Percentiles rank a stretch among this genome's conserved stretches.
These are phyloP conservation scores for Ectemnius cavifrons DNA, from an alignment of 2,888 invertebrate species.

Conservation along the genomic window DNA sequence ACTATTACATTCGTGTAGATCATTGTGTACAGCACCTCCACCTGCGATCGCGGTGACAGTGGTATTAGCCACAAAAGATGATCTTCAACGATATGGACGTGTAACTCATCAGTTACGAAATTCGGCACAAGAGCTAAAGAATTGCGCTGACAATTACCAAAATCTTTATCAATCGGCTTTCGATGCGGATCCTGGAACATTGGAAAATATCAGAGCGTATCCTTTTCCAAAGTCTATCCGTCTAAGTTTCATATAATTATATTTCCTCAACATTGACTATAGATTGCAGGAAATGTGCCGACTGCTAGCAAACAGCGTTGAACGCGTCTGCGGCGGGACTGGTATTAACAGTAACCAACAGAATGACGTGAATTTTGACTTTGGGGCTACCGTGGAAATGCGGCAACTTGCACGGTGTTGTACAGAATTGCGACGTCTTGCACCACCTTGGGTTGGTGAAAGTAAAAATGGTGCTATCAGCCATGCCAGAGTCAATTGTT, in stretches of 20 bases:
- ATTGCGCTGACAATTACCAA: conserved; percentile 86
- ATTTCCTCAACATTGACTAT: conserved; percentile 47
- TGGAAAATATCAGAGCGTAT: conserved; percentile 82
- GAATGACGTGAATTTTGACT: conserved; percentile 68
- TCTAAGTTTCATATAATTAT: conserved; percentile 2
- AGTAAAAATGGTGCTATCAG: conserved; percentile 75
- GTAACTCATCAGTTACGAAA: conserved; percentile 89
- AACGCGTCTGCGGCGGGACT: conserved; percentile 81
- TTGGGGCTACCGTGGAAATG: conserved; percentile 74
- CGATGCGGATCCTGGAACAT: conserved; percentile 89
- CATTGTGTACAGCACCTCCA: conserved; percentile 93
- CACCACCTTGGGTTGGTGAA: conserved; percentile 75
- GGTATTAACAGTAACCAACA: conserved; percentile 64
- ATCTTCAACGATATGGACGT: conserved; percentile 88
- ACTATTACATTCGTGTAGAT: conserved; percentile 85
- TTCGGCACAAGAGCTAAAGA: conserved; percentile 85
- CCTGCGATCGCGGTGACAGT: conserved; percentile 93
- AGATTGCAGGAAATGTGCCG: conserved; percentile 90
- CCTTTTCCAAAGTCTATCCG: conserved; percentile 54
- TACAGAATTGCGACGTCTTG: conserved; percentile 69
- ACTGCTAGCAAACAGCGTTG: conserved; percentile 87
- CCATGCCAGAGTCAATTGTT: conserved; percentile 80
- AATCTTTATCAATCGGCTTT: conserved; percentile 90
- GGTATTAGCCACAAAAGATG: conserved; percentile 88
- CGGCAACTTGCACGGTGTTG: conserved; percentile 73